Evolutionary conservation across 2,797 vertebrate species (phyloP).

Genomic region (Xenentodon cancila): DNA sequence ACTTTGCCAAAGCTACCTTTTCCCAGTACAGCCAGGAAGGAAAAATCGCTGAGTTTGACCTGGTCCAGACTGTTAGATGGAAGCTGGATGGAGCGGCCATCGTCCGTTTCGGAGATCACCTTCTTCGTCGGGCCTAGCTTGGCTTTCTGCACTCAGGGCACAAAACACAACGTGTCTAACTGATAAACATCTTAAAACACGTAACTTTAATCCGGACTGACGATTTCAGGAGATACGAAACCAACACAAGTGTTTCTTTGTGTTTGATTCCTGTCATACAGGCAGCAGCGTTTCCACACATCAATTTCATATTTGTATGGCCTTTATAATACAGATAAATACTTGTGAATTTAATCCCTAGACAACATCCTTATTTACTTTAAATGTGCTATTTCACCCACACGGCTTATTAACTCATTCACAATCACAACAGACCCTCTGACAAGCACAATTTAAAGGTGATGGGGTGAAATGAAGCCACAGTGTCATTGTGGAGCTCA

Average conservation of each 20-base stretch:
- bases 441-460: slow-evolving; percentile 24
- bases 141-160: slow-evolving; percentile 88
- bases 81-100: slow-evolving; percentile 74
- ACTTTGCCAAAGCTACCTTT: slow-evolving; percentile 98
- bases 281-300: background rate
- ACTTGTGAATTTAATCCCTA: no score
- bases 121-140: slow-evolving; percentile 94
- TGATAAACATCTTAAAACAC: slow-evolving; percentile 11
- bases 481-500: slow-evolving; percentile 4
- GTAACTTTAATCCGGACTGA: slow-evolving; percentile 9
- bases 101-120: slow-evolving; percentile 86
- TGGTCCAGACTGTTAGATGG: slow-evolving; percentile 88
- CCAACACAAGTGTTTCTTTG: slow-evolving; percentile 10
- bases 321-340: no score
- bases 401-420: slow-evolving; percentile 24
- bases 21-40: slow-evolving; percentile 94
- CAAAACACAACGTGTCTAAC: slow-evolving; percentile 42
- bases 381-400: slow-evolving; percentile 13
- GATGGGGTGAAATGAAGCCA: slow-evolving; percentile 42
- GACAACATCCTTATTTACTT: background rate
- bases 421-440: slow-evolving; percentile 15
- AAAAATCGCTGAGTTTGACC: slow-evolving; percentile 92
- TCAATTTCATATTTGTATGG: background rate
- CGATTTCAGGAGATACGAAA: slow-evolving; percentile 4
- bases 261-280: slow-evolving; percentile 2